These are phyloP conservation scores for Sturmia bella DNA, from an alignment of 2,888 invertebrate species.

Conservation along the genomic window DNA sequence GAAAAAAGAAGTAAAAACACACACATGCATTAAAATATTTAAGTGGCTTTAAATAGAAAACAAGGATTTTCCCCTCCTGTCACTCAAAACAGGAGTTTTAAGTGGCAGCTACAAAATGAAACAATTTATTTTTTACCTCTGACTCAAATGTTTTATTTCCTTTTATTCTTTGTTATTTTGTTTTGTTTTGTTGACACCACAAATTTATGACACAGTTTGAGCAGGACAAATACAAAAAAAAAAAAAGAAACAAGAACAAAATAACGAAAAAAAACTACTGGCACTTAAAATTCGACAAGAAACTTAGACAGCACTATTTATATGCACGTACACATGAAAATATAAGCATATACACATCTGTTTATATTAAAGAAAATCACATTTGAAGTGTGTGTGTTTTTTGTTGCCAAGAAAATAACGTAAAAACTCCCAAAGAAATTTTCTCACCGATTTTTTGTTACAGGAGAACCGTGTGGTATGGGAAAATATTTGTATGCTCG, in stretches of 20 bases:
- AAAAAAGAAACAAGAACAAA: too few relatives aligned
- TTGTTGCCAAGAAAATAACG: too few relatives aligned
- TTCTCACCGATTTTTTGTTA: too few relatives aligned
- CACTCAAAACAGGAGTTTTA: conserved; percentile 43
- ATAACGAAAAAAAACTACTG: conserved; percentile 17
- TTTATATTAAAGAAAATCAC: too few relatives aligned
- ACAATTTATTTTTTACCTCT: conserved; percentile 16
- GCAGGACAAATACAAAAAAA: background rate
- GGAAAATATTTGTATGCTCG: too few relatives aligned
- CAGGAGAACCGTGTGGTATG: too few relatives aligned
- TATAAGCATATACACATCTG: too few relatives aligned
- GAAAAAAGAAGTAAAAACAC: background rate
- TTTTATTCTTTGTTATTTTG: background rate
- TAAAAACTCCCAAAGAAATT: too few relatives aligned
- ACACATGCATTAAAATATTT: conserved; percentile 47
- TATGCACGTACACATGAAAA: too few relatives aligned
- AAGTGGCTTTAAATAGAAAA: conserved; percentile 23
- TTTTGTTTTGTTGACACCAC: conserved; percentile 12
- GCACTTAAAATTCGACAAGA: conserved; percentile 1
- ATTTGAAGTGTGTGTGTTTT: too few relatives aligned
- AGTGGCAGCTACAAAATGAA: conserved; percentile 18
- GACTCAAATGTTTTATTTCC: background rate
- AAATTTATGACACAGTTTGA: conserved; percentile 58
- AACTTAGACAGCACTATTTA: too few relatives aligned
- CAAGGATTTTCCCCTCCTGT: conserved; percentile 38